Evolutionary conservation across 2,113 vertebrate species (phyloP), one percentile per base, ranked within the genome.

Genomic region (Phrynocephalus versicolor): DNA sequence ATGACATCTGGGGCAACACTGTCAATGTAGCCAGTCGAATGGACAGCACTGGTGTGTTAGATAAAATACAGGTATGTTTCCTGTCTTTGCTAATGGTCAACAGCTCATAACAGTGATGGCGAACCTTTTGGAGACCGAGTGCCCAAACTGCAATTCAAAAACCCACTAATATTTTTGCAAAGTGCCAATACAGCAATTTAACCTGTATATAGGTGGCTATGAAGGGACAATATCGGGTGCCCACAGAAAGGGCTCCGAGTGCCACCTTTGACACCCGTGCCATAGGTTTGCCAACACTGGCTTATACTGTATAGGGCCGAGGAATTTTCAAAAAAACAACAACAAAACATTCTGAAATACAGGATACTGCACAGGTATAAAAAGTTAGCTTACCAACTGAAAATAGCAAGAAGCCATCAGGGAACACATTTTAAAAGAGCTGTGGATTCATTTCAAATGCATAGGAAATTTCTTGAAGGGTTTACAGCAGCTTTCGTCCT

Each of bases 1-100:
- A 99, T 74, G 98, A 99, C 57, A 99, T 99, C 91, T 99, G 98
- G 98, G 98, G 98, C 37, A 99, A 99, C 95, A 98, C 98, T 0
- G 98, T 99, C 88, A 99, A 99, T 21, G 98, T 99, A 84, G 98
- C 98, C 81, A 99, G 98, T 89, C 95, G 98, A 79, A 99, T 99
- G 98, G 98, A 99, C 90, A 99, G 98, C 94, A 99, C 98, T 0
- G 98, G 98, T 12, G 96, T 99, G 84, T 95, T 99, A 88, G 98
- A 98, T 30, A 99, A 99, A 95, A 99, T 99, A 94, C 98, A 99
- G 97, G 98, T 98, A 93, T 84, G 10, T 41, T 51, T 89, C 87
- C 33, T 2, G 14, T 88, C 89, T 67, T 7, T 86, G 9, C 25
- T 88, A 33, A 64, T 39, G 14, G 23, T 10, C 76, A 62, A 45